A percentile compares a stretch with the other conserved stretches of the same genome.
Evolutionary conservation across 2,113 vertebrate species (phyloP).

Genomic region (Psammodynastes pulverulentus): DNA sequence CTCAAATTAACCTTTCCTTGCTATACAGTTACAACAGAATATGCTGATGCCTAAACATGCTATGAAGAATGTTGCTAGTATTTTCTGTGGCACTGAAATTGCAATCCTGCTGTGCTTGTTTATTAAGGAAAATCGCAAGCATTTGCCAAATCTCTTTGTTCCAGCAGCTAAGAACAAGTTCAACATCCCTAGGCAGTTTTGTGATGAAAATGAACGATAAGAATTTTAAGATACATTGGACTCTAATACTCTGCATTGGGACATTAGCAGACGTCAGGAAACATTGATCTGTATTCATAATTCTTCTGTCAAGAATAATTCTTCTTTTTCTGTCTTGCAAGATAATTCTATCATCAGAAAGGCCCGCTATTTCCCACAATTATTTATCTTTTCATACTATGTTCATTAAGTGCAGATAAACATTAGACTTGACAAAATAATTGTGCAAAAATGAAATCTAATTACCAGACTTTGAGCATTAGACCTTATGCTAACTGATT

Average conservation of each 20-base stretch:
- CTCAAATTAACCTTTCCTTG: slow-evolving; percentile 17
- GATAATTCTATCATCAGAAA: slow-evolving; percentile 25
- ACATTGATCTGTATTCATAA: not conserved
- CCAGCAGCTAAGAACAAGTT: slow-evolving; percentile 43
- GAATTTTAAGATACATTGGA: not conserved
- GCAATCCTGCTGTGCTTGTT: slow-evolving; percentile 46
- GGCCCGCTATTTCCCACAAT: slow-evolving; percentile 15
- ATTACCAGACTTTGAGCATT: slow-evolving; percentile 17
- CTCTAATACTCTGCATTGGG: not conserved
- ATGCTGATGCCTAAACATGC: slow-evolving; percentile 51
- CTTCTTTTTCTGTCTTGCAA: not conserved
- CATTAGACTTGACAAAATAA: slow-evolving; percentile 51
- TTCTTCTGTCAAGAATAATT: not conserved
- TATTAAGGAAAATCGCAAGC: slow-evolving; percentile 50
- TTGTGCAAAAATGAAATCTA: slow-evolving; percentile 28
- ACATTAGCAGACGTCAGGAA: slow-evolving; percentile 14
- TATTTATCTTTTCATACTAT: slow-evolving; percentile 44
- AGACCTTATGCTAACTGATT: slow-evolving; percentile 45
- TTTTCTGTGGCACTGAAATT: slow-evolving; percentile 51
- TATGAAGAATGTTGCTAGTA: slow-evolving; percentile 41
- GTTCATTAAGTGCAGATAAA: slow-evolving; percentile 35
- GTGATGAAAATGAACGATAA: slow-evolving; percentile 29
- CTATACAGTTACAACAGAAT: slow-evolving; percentile 38
- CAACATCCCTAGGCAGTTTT: slow-evolving; percentile 20
- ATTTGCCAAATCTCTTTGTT: slow-evolving; percentile 50